Percentiles rank a stretch among this genome's conserved stretches.
phyloP scores from a whole-genome alignment of 2,888 invertebrate genomes.

The Pollenia labialis region DNA sequence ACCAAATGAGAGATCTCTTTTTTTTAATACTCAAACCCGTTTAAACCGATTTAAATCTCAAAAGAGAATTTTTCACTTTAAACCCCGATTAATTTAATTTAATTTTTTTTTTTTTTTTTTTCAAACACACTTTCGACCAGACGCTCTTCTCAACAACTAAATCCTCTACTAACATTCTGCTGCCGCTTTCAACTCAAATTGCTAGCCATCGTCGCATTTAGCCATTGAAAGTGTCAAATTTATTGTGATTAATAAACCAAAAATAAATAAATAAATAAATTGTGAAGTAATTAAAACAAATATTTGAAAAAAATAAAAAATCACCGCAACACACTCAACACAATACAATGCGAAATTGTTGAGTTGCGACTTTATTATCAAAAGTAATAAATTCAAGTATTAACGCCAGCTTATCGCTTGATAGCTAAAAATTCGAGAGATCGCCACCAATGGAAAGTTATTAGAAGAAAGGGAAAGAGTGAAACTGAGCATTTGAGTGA shows the following conservation, averaged over 20 bases:
- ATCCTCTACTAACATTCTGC: too few relatives aligned
- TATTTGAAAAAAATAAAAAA: not conserved
- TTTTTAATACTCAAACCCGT: too few relatives aligned
- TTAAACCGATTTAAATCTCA: too few relatives aligned
- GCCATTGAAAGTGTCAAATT: conserved; percentile 13
- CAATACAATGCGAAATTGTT: not conserved
- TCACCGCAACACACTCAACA: conserved; percentile 24
- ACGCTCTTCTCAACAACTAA: too few relatives aligned
- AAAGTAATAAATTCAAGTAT: conserved; percentile 23
- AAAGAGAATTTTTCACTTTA: too few relatives aligned
- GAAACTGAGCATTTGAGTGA: not conserved
- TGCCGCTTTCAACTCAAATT: not conserved
- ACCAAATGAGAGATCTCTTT: too few relatives aligned
- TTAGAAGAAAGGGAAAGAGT: not conserved
- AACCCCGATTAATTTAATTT: too few relatives aligned
- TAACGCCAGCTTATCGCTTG: not conserved
- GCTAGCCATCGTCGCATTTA: not conserved
- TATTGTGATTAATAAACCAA: conserved; percentile 7
- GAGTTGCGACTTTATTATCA: not conserved
- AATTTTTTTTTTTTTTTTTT: too few relatives aligned
- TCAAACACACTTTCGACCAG: too few relatives aligned
- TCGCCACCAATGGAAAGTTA: not conserved
- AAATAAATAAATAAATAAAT: not conserved
- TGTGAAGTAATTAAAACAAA: not conserved
- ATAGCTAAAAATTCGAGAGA: conserved; percentile 1